These are phyloP conservation scores for Darevskia mixta DNA, from an alignment of 2,797 vertebrate genomes.

Conservation along the genomic window DNA sequence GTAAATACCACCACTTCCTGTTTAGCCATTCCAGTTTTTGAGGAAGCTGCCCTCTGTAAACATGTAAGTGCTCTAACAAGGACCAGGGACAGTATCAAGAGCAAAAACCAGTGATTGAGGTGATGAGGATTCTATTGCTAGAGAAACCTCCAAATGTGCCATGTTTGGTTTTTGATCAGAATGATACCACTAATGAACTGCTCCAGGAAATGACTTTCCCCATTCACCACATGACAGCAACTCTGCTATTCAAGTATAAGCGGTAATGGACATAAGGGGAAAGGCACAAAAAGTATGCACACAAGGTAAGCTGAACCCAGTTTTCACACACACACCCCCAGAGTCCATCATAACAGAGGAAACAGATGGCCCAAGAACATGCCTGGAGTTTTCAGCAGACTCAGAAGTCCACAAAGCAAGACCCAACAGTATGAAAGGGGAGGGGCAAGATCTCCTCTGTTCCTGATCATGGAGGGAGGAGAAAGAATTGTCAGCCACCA, in stretches of 20 bases:
- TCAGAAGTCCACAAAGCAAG: background rate
- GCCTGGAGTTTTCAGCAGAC: background rate
- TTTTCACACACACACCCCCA: background rate
- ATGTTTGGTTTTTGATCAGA: background rate
- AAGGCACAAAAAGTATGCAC: background rate
- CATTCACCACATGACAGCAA: background rate
- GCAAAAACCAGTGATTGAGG: too few relatives aligned
- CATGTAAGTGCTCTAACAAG: too few relatives aligned
- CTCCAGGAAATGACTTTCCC: background rate
- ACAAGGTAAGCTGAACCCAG: too few relatives aligned
- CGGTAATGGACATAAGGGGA: background rate
- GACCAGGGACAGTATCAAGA: too few relatives aligned
- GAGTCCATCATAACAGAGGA: background rate
- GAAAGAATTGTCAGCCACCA: background rate
- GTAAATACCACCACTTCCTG: too few relatives aligned
- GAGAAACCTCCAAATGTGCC: too few relatives aligned
- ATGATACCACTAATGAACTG: background rate
- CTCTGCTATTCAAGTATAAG: background rate
- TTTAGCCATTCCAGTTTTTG: too few relatives aligned
- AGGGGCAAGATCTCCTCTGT: background rate
- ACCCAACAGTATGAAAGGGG: background rate
- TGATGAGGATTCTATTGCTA: too few relatives aligned
- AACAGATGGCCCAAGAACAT: background rate
- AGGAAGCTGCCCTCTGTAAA: too few relatives aligned
- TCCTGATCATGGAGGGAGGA: background rate